phyloP scores from a whole-genome alignment of 2,113 vertebrate species.

The Bungarus multicinctus region DNA sequence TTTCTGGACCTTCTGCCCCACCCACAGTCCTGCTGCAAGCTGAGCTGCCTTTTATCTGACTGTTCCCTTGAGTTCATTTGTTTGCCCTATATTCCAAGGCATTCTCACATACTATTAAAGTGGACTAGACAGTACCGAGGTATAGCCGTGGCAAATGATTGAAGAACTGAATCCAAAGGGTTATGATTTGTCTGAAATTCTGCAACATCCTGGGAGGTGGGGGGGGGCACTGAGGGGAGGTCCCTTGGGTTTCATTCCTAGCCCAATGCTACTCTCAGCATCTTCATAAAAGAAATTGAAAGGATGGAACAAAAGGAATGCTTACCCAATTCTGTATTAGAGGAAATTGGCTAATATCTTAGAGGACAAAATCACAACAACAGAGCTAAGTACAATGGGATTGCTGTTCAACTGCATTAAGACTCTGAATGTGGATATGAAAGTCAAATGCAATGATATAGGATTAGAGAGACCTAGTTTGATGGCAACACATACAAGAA shows the following conservation, averaged over 20 bases:
- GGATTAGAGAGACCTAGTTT: neutral
- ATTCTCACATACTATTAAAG: neutral
- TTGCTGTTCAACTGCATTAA: neutral
- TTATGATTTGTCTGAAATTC: neutral
- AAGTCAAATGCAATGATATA: neutral
- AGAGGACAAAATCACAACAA: neutral
- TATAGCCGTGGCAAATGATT: neutral
- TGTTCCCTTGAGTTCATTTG: neutral
- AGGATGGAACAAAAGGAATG: neutral
- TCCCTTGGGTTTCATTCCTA: neutral
- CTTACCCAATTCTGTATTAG: neutral
- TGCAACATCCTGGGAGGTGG: neutral
- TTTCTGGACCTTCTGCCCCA: neutral
- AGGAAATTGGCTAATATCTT: neutral
- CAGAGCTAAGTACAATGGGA: neutral
- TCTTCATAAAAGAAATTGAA: neutral
- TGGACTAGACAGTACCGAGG: neutral
- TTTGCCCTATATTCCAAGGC: neutral
- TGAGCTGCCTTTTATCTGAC: neutral
- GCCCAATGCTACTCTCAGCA: neutral
- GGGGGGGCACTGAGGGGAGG: neutral
- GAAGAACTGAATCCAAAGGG: neutral
- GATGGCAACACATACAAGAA: neutral
- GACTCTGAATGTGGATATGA: neutral
- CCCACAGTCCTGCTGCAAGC: neutral